Percentiles rank a stretch among this genome's conserved stretches.
These are phyloP conservation scores for Synergus laeviventris DNA, from an alignment of 2,888 invertebrate genomes.

Conservation along the genomic window DNA sequence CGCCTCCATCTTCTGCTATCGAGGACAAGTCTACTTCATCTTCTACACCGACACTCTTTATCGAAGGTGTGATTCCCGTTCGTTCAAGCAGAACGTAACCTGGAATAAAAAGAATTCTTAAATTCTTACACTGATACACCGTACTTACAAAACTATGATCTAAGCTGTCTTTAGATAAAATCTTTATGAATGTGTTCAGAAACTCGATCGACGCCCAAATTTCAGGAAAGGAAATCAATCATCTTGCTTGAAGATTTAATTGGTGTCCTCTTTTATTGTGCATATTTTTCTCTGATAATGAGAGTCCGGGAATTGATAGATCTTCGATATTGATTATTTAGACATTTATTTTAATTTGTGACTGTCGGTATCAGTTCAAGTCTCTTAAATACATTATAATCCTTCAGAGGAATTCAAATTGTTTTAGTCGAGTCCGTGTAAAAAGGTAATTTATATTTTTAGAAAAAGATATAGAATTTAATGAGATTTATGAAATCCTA, in stretches of 20 bases:
- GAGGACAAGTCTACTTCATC: slow-evolving; percentile 56
- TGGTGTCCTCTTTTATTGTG: not conserved
- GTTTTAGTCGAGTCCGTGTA: too few species aligned
- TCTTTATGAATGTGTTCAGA: not conserved
- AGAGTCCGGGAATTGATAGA: not conserved
- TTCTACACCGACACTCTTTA: slow-evolving; percentile 46
- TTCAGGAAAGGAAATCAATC: not conserved
- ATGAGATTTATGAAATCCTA: slow-evolving; percentile 47
- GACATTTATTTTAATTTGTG: not conserved
- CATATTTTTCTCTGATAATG: not conserved
- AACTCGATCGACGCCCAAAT: not conserved
- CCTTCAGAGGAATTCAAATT: slow-evolving; percentile 30
- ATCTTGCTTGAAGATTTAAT: not conserved
- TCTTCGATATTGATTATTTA: not conserved
- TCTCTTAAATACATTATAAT: not conserved
- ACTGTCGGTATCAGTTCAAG: not conserved
- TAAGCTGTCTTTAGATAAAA: not conserved
- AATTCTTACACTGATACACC: not conserved
- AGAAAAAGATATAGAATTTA: not conserved
- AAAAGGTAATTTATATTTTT: not conserved
- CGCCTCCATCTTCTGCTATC: slow-evolving; percentile 57
- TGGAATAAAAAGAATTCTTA: slow-evolving; percentile 68
- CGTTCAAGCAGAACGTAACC: slow-evolving; percentile 80
- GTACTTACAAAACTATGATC: not conserved
- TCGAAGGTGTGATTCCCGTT: slow-evolving; percentile 73